Base-by-base conservation (phyloP, 2,888 invertebrate species). In the Apodemia zela region DNA sequence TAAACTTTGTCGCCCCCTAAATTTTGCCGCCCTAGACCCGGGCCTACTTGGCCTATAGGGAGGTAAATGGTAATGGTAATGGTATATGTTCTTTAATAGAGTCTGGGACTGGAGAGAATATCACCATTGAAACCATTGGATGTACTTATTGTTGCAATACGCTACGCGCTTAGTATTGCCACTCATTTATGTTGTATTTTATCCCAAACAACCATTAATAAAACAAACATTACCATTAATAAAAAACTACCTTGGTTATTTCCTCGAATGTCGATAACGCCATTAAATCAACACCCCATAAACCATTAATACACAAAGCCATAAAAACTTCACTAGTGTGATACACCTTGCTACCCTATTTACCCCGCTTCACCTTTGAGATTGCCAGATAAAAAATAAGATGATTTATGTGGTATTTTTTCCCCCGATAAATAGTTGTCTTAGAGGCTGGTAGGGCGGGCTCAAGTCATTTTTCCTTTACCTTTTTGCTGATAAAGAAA, bases 381-480 rank as follows among this genome's bases (percentile, higher is more conserved):
- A 87, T 86, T 80, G 80, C 76, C 78, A 82, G 85, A 87, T 86
- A 85, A 84, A 83, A 85, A 84, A 79, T 74, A 76, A 74, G 75
- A 76, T 86, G 87, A 87, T 87, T 87, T 87, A 87, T 85, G 78
- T 76, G 71, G 71, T 73, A 73, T 78, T 80, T 80, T 54, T 74
- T 76, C 75, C 73, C 71, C 76, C 82, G 84, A 87, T 89, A 89
- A 89, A 87, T 89, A 89, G 89, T 88, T 87, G 87, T 87, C 84
- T 87, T 83, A 83, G 78, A 81, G 87, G 83, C 79, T 78, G 72
- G 71, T 68, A 81, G 85, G 87, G 84, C 81, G 80, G 75, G 76
- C 73, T 74, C 71, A 71, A 73, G 82, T 86, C 87, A 87, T 88
- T 85, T 87, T 63, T 81, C 86, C 78, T 74, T 87, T 72, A 71